Evolutionary conservation across 64 coral and sea anemone species (phyloP).

Genomic region (Astreopora myriophthalma): DNA sequence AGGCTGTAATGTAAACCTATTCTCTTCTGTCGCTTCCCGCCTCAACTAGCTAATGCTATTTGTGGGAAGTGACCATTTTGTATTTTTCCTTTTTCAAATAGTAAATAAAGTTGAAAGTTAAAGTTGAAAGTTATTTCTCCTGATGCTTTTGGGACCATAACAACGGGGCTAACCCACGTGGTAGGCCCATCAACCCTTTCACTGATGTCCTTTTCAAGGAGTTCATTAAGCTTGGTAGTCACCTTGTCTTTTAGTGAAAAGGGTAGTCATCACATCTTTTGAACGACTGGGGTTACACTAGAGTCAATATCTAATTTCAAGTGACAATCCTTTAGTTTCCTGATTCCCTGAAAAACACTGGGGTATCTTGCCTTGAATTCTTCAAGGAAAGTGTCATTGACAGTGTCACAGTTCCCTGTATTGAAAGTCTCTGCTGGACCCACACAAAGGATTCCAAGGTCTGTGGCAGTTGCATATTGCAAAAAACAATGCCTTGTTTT

Average conservation of each 20-base stretch:
- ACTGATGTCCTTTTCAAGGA: constrained; percentile 11
- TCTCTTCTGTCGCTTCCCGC: too few relatives aligned
- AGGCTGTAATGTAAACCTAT: too few relatives aligned
- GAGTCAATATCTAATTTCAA: background rate
- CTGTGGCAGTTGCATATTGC: background rate
- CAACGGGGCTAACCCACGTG: constrained; percentile 3
- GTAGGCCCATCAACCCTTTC: constrained; percentile 9
- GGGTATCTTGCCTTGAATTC: background rate
- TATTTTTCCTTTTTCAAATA: too few relatives aligned
- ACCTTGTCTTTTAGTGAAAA: background rate
- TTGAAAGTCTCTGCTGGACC: background rate
- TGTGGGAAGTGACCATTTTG: too few relatives aligned
- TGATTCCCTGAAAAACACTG: background rate
- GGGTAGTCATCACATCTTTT: background rate
- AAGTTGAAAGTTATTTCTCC: too few relatives aligned
- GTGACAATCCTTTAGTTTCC: background rate
- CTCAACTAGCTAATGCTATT: too few relatives aligned
- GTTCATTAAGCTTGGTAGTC: background rate
- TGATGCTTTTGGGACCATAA: constrained; percentile 4
- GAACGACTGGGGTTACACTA: constrained; percentile 1
- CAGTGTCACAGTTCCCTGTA: constrained; percentile 1
- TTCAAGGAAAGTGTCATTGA: background rate
- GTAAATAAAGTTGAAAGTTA: too few relatives aligned
- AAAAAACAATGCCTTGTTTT: background rate
- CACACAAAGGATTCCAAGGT: background rate